Evolutionary conservation across 2,888 invertebrate genomes (phyloP).

Genomic region (Tetragonula carbonaria): DNA sequence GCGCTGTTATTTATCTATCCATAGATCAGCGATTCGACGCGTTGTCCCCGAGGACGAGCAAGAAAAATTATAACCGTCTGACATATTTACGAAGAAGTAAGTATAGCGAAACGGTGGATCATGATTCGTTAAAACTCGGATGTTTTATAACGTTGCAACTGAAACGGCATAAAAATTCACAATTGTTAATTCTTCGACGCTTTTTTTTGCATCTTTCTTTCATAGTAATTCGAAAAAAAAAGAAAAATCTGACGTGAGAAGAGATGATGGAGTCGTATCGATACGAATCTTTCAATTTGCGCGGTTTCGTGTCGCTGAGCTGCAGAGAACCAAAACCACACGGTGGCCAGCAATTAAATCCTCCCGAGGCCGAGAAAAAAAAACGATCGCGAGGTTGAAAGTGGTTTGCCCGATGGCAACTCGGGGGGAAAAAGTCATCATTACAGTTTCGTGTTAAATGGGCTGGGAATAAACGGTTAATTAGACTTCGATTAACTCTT

Average conservation of each 20-base stretch:
- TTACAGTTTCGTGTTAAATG: slow-evolving; percentile 30
- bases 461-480: slow-evolving; percentile 31
- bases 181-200: not conserved
- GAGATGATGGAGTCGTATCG: not conserved
- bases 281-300: slow-evolving; percentile 51
- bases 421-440: not conserved
- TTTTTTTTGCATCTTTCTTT: not conserved
- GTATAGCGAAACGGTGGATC: not conserved
- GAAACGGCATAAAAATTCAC: not conserved
- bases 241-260: not conserved
- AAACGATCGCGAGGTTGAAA: slow-evolving; percentile 35
- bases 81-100: slow-evolving; percentile 5
- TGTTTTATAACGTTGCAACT: not conserved
- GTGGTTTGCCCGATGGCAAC: not conserved
- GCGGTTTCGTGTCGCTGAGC: not conserved
- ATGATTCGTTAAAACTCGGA: not conserved
- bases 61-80: slow-evolving; percentile 8
- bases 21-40: slow-evolving; percentile 26
- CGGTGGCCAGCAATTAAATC: slow-evolving; percentile 41
- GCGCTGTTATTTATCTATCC: slow-evolving; percentile 46
- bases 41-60: slow-evolving; percentile 5
- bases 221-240: not conserved
- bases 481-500: slow-evolving; percentile 37
- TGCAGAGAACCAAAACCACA: slow-evolving; percentile 3
- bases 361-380: slow-evolving; percentile 28